Percentiles rank a stretch among this genome's conserved stretches.
phyloP scores from a whole-genome alignment of 2,113 vertebrate genomes.

The Noctilio leporinus region DNA sequence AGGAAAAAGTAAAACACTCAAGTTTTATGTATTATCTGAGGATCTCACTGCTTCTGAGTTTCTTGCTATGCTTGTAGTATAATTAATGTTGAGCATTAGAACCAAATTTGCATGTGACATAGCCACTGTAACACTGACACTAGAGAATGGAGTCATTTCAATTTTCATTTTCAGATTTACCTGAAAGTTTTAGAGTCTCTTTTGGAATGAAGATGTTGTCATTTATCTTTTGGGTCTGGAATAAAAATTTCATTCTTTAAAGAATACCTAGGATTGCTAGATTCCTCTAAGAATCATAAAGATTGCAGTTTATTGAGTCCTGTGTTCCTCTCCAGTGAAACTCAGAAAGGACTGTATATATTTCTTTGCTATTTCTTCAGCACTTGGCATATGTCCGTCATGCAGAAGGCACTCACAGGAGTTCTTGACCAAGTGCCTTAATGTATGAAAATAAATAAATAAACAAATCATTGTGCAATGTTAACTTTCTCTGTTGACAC shows the following conservation, averaged over 20 bases:
- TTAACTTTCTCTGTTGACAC: neutral
- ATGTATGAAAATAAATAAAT: neutral
- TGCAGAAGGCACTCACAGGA: neutral
- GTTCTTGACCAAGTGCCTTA: neutral
- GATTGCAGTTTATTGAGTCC: neutral
- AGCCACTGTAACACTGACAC: neutral
- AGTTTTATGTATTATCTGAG: neutral
- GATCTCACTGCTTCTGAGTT: neutral
- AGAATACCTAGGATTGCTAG: neutral
- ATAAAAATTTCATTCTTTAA: neutral
- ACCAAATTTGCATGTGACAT: neutral
- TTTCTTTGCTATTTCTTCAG: neutral
- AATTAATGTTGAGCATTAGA: neutral
- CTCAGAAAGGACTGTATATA: neutral
- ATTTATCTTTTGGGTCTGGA: neutral
- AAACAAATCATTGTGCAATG: neutral
- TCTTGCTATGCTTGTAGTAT: neutral
- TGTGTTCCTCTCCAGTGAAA: neutral
- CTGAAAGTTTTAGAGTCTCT: neutral
- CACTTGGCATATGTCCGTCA: neutral
- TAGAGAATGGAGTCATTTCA: neutral
- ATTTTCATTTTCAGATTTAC: neutral
- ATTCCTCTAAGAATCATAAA: neutral
- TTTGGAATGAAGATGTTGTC: neutral
- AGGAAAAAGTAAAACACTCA: neutral